Conservation (phyloP, 2,797 vertebrate genomes). For the Enteromius treurensis region DNA sequence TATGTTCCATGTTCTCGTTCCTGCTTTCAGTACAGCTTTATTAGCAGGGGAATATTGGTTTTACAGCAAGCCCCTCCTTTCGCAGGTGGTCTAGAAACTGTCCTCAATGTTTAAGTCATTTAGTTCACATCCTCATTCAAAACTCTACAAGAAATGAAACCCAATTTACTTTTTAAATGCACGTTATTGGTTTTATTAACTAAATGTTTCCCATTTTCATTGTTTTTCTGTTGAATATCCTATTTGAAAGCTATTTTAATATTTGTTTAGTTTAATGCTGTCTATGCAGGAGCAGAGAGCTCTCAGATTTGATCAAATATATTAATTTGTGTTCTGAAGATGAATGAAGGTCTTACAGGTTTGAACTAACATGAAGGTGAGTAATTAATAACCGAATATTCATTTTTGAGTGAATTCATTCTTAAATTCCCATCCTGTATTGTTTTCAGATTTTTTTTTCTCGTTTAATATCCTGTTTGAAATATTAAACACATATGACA, state of each 20-base stretch:
- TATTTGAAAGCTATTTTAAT: background rate
- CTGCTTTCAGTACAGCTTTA: constrained; percentile 47
- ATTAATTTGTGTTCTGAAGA: no score
- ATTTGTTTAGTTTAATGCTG: no score
- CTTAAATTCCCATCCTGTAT: background rate
- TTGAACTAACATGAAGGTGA: no score
- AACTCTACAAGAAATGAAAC: background rate
- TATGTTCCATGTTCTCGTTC: constrained; percentile 26
- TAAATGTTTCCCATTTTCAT: background rate
- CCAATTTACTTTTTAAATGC: background rate
- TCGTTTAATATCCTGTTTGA: background rate
- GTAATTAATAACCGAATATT: no score
- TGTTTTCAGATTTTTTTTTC: background rate
- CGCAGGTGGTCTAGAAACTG: constrained; percentile 32
- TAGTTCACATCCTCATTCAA: background rate
- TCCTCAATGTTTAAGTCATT: background rate
- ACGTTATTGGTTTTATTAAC: background rate
- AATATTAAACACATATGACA: no score
- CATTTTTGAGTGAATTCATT: no score
- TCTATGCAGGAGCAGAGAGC: no score
- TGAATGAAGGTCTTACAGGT: no score
- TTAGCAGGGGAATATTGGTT: constrained; percentile 40
- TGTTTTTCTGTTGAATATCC: background rate
- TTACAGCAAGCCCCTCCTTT: constrained; percentile 21
- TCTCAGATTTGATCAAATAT: no score